Evolutionary conservation across 2,113 vertebrate genomes (phyloP), one percentile per base, ranked within the genome.

Genomic region (Dasyurus viverrinus): DNA sequence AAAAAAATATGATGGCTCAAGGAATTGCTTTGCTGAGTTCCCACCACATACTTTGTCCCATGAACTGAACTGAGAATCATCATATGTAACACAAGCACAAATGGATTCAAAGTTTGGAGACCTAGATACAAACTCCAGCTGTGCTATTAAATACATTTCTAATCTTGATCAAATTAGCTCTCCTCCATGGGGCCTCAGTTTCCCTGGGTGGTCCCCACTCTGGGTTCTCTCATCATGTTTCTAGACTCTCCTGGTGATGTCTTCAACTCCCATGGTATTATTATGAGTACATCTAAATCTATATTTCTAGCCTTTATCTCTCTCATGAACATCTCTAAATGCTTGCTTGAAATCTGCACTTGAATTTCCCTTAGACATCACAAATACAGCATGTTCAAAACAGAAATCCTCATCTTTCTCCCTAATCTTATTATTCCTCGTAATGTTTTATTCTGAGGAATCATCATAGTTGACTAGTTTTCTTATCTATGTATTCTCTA

Each of bases 41-140:
- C 95, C 97, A 99, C 96, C 93, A 98, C 98, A 95, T 94, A 76
- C 93, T 89, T 89, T 91, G 96, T 91, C 76, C 92, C 57, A 89
- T 53, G 14, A 84, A 90, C 95, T 30, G 53, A 84, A 53, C 53
- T 91, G 42, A 57, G 26, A 57, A 57, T 26, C 26, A 54, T 24
- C 22, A 54, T 54, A 57, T 11, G 55, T 11, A 57, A 9, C 55
- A 10, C 55, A 48, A 42, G 14, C 52, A 68, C 46, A 11, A 54
- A 26, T 47, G 27, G 42, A 50, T 89, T 94, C 94, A 76, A 24
- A n/a, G 92, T 92, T n/a, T 48, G 27, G 30, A 76, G n/a, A 23
- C 2, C 0, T 47, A 47, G 47, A 50, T 89, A 53, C 30, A 76
- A 22, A 93, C n/a, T 90, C 48, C 54, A 19, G 25, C 47, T 53